Evolutionary conservation across 2,797 vertebrate genomes (phyloP), one percentile per base, ranked within the genome.

Genomic region (Glyptemys insculpta): DNA sequence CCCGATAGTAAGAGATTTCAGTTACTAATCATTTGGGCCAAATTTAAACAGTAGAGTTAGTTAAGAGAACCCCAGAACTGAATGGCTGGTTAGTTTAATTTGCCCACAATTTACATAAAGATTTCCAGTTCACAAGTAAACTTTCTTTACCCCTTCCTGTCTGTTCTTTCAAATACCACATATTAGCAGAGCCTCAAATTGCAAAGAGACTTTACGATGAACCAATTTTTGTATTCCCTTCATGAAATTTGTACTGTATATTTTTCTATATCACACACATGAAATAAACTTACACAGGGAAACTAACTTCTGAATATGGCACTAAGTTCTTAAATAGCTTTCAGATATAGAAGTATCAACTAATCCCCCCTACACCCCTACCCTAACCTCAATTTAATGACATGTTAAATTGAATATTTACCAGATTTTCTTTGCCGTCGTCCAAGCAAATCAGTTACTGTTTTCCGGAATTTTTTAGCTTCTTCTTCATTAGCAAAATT

Each of bases 401-500:
- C 34, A 59, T 79, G 92, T 87, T 87, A 95, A 97, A 94, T 87
- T 91, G 53, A 91, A 87, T 89, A 97, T 92, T 95, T 97, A 99
- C 99, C 99, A 52, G 99, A 99, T 98, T 99, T 99, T 95, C 99
- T 99, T 83, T 99, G 99, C 76, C 99, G 98, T 87, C 99, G 98
- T 97, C 98, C 98, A 96, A 99, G 98, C 92, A 99, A 98, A 90
- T 99, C 99, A 78, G 98, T 98, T 97, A 99, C 97, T 85, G 99
- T 98, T 95, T 98, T 98, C 96, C 99, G 97, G 98, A 99, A 99
- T 95, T 98, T 98, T 98, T 99, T 99, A 97, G 99, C 99, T 97
- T 99, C 99, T 98, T 99, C 99, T 98, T 99, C 99, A 87, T 98
- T 99, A 97, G 99, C 99, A 96, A 99, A 99, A 98, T 99, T 99